Base-by-base conservation (phyloP, 2,113 vertebrate species). In the Mustela nigripes region DNA sequence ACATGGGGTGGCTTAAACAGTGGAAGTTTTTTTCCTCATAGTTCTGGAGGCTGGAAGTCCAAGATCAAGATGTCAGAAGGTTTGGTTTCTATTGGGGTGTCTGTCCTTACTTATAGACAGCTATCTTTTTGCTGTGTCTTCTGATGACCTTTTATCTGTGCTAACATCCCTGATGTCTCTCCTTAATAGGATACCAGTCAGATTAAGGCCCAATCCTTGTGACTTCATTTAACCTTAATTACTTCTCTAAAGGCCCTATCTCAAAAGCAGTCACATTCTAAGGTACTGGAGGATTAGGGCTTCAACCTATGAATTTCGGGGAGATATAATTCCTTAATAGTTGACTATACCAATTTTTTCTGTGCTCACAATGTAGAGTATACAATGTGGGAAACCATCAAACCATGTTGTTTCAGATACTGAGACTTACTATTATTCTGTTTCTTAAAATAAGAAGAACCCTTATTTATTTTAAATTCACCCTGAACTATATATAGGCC, bases 391-490 rank as follows among this genome's bases (percentile, higher is more conserved):
- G 45, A 95, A 90, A 91, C 28, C 18, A 81, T 85, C 22, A 58
- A 97, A 78, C 10, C 33, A 71, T 9, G 22, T 45, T 79, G 22
- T 81, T 96, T 93, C 28, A 92, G 74, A 71, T 80, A 76, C 42
- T 62, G 48, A 94, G 42, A 62, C 11, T 95, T 74, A 88, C 65
- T 53, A 56, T 73, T 85, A 16, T 69, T 96, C 33, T 86, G 12
- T 36, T 94, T 93, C 82, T 94, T 26, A 93, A 81, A 89, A 82
- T 82, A 95, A 28, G 90, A 83, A 84, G 28, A 65, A n/a, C 26
- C 7, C 60, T 85, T 88, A 86, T 10, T 96, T 18, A 89, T 60
- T 91, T 95, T 79, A 22, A 39, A 60, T 89, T 89, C n/a, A 89
- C 28, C 33, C 33, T 76, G 45, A 82, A 92, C 22, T 91, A 58